phyloP scores from a whole-genome alignment of 2,113 vertebrate genomes.

The Tursiops truncatus region DNA sequence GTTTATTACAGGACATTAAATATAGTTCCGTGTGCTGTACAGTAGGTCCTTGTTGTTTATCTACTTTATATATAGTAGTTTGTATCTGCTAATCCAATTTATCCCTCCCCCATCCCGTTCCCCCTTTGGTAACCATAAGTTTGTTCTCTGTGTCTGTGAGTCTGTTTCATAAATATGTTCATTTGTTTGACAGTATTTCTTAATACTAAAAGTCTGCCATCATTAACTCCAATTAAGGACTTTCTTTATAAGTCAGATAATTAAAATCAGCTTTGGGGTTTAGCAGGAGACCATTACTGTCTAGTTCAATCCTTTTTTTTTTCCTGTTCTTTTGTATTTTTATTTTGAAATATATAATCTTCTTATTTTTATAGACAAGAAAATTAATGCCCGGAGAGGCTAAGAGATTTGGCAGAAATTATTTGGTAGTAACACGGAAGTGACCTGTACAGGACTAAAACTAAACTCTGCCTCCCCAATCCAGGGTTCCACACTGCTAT shows the following conservation, averaged over 20 bases:
- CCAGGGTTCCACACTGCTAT: fast-evolving
- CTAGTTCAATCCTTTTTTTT: background rate
- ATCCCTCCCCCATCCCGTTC: background rate
- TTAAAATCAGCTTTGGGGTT: slow-evolving; percentile 33
- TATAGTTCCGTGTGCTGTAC: background rate
- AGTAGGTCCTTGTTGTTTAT: background rate
- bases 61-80: background rate
- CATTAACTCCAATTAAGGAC: background rate
- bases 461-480: background rate
- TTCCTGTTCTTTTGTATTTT: slow-evolving; percentile 17
- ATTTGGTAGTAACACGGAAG: background rate
- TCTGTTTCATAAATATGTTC: background rate
- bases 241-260: background rate
- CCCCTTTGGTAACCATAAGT: background rate
- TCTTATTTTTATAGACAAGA: background rate
- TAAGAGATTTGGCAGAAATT: background rate
- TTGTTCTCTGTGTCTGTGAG: background rate
- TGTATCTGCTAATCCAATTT: background rate
- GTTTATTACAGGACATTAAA: background rate
- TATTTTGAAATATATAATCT: background rate
- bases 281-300: background rate
- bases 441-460: background rate
- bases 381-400: background rate
- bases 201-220: background rate
- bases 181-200: background rate